Conservation (phyloP, 2,888 invertebrate genomes). For the Drosophila sordidapex region DNA sequence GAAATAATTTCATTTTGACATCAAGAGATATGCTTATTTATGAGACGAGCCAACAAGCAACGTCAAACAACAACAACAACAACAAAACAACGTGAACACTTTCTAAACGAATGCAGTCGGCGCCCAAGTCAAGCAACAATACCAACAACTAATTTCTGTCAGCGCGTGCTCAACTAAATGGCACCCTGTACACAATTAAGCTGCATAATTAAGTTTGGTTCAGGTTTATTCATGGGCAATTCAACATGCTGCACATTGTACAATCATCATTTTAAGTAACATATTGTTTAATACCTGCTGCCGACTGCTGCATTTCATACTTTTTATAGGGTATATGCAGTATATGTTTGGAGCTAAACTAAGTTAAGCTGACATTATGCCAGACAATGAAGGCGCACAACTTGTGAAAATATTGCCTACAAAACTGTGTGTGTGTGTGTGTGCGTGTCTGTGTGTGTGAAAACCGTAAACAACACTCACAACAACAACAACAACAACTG, state of each 20-base stretch:
- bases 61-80: conserved; percentile 8
- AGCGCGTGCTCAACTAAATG: not conserved
- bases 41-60: conserved; percentile 45
- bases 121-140: conserved; percentile 6
- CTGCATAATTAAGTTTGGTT: not conserved
- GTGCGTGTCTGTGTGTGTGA: conserved; percentile 34
- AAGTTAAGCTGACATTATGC: conserved; percentile 47
- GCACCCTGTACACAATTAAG: conserved; percentile 8
- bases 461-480: conserved; percentile 59
- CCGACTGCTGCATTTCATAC: not conserved
- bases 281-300: not conserved
- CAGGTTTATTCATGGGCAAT: not conserved
- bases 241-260: not conserved
- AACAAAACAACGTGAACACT: conserved; percentile 22
- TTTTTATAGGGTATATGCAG: conserved; percentile 22
- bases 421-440: conserved; percentile 9
- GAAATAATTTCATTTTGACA: conserved; percentile 76
- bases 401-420: conserved; percentile 53
- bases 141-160: not conserved
- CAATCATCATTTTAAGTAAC: not conserved
- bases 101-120: conserved; percentile 30
- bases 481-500: conserved; percentile 17
- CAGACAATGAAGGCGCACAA: conserved; percentile 34
- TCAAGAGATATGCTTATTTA: conserved; percentile 64
- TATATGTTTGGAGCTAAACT: conserved; percentile 26